A percentile compares a stretch with the other conserved stretches of the same genome.
Evolutionary conservation across 2,113 vertebrate species (phyloP).

Genomic region (Xenopus tropicalis): DNA sequence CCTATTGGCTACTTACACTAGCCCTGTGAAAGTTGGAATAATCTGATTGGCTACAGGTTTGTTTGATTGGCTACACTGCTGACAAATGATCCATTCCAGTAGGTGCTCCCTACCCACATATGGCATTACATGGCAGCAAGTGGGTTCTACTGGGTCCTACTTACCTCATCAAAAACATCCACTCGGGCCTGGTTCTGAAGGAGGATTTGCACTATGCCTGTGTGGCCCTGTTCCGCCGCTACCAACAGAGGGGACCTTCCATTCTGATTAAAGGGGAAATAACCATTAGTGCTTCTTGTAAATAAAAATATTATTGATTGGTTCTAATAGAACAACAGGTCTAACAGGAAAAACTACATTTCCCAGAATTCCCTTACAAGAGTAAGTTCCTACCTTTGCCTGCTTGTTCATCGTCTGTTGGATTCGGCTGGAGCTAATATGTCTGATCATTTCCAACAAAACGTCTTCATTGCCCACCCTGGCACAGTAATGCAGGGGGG

Average conservation of each 20-base stretch:
- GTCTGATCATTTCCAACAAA: conserved; percentile 47
- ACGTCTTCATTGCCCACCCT: conserved; percentile 44
- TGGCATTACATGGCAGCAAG: no score
- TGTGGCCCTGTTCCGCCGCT: conserved; percentile 58
- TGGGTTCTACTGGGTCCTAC: not conserved
- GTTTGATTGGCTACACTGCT: no score
- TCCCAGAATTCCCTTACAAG: no score
- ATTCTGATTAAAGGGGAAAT: conserved; percentile 44
- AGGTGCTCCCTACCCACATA: no score
- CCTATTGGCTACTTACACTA: no score
- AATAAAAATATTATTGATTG: not conserved
- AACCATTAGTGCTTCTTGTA: not conserved
- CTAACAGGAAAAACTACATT: no score
- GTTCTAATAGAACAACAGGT: not conserved
- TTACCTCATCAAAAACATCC: conserved; percentile 62
- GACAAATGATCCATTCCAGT: no score
- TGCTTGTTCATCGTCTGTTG: conserved; percentile 53
- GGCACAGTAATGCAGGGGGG: conserved; percentile 50
- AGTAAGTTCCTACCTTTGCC: conserved; percentile 41
- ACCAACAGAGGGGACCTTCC: conserved; percentile 57
- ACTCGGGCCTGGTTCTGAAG: conserved; percentile 55
- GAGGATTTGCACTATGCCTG: conserved; percentile 50
- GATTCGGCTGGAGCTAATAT: conserved; percentile 35
- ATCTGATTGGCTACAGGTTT: no score
- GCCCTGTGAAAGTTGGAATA: no score